A percentile compares a stretch with the other conserved stretches of the same genome.
Conservation (phyloP, 2,797 vertebrate genomes). For the Antrozous pallidus region DNA sequence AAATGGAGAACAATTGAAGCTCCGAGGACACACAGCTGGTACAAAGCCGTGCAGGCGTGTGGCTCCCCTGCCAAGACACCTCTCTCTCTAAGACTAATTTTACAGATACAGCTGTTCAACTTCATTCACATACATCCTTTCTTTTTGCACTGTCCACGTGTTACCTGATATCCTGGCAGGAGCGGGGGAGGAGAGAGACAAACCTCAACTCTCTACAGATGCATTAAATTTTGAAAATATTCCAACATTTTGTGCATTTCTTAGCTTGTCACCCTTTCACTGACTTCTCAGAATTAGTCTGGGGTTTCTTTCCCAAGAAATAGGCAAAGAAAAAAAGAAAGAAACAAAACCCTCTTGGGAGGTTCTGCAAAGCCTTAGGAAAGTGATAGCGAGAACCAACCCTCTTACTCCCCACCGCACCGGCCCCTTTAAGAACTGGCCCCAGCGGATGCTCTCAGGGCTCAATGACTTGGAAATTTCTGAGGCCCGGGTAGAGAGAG, state of each 20-base stretch:
- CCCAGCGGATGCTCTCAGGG: no score
- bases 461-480: no score
- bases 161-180: not conserved
- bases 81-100: not conserved
- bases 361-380: not conserved
- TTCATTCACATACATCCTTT: not conserved
- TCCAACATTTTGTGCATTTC: not conserved
- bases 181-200: rapidly evolving
- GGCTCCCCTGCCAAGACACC: not conserved
- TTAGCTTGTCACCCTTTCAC: not conserved
- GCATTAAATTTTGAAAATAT: not conserved
- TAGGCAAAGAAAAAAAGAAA: not conserved
- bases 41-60: not conserved
- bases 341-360: not conserved
- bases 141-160: not conserved
- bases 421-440: not conserved
- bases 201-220: not conserved
- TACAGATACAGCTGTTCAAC: not conserved
- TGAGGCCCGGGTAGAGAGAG: no score
- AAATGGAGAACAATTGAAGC: not conserved
- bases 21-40: not conserved
- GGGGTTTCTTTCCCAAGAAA: not conserved
- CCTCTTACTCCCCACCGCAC: not conserved
- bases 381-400: not conserved
- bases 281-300: not conserved